Base-by-base conservation (phyloP, 2,888 invertebrate species). In the Drosophila subsilvestris region DNA sequence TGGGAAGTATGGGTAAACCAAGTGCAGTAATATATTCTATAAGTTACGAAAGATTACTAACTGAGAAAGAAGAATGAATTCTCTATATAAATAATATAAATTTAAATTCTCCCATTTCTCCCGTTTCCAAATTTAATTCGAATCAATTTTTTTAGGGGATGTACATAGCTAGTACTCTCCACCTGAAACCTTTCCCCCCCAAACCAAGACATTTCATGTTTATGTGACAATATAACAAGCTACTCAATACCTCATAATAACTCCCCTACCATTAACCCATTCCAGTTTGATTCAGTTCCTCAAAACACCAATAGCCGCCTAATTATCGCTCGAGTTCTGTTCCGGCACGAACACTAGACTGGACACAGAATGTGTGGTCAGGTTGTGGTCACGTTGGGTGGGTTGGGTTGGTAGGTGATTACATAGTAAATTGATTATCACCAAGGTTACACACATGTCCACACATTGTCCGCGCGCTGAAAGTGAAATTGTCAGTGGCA, bases 351-450 rank as follows among this genome's bases (percentile, higher is more conserved):
- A 76, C 66, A 63, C 54, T 61, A 50, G 68, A 66, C 44, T 67
- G 49, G 70, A 66, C 27, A 4, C 45, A 50, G 62, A 69, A 61
- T 78, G 55, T 49, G 50, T 55, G 70, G 70, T 48, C 63, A 57
- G 37, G 49, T 14, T 54, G n/a, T 25, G 25, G 25, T 25, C n/a
- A n/a, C n/a, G n/a, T n/a, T n/a, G n/a, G n/a, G 25, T 25, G 25
- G 22, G 22, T 14, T 42, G n/a, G 14, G 8, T 7, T 27, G 48
- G 48, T 32, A 59, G 74, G 70, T 59, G 63, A 62, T 49, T 57
- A 55, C 48, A 53, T 44, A 54, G 22, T n/a, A 66, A 88, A 86
- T 86, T 88, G 88, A 86, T 88, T 86, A 86, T 86, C 88, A 79
- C 85, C 85, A 78, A 86, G 85, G 85, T 84, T 75, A 86, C 85